Percentiles rank a stretch among this genome's conserved stretches.
Conservation (phyloP, 1,140 invertebrate species). For the Nixonia krombeini region DNA sequence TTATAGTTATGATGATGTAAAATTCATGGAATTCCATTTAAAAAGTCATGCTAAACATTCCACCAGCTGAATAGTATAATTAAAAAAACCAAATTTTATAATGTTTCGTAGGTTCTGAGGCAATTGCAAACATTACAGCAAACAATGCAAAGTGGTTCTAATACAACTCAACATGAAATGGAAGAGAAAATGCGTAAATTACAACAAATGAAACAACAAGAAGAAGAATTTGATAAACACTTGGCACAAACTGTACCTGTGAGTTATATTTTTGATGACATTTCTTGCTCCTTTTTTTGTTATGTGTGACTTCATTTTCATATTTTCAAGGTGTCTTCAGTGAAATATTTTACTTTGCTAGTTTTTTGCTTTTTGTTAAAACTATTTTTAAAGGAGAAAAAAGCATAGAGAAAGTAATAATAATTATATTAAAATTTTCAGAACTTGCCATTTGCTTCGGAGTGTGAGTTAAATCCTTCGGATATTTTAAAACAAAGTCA, state of each 20-base stretch:
- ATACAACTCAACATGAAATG: conserved; percentile 74
- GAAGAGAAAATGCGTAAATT: conserved; percentile 81
- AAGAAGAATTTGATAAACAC: conserved; percentile 86
- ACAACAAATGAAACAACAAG: conserved; percentile 81
- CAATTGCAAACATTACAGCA: conserved; percentile 79
- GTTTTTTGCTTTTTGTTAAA: no score
- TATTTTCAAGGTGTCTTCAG: background rate
- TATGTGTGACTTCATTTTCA: background rate
- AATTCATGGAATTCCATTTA: no score
- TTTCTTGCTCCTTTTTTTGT: conserved; percentile 7
- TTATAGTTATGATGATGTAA: no score
- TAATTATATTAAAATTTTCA: no score
- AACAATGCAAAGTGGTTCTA: conserved; percentile 63
- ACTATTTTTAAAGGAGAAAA: no score
- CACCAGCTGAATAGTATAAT: no score
- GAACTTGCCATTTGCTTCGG: conserved; percentile 78
- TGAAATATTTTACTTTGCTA: background rate
- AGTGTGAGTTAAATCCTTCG: conserved; percentile 77
- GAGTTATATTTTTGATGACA: conserved; percentile 52
- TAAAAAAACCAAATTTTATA: background rate
- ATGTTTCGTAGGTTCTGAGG: conserved; percentile 74
- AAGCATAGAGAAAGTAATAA: no score
- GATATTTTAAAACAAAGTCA: conserved; percentile 65
- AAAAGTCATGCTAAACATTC: no score
- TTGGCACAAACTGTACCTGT: conserved; percentile 80